These are phyloP conservation scores for Corythoichthys intestinalis DNA, from an alignment of 2,113 vertebrate species.

Conservation along the genomic window DNA sequence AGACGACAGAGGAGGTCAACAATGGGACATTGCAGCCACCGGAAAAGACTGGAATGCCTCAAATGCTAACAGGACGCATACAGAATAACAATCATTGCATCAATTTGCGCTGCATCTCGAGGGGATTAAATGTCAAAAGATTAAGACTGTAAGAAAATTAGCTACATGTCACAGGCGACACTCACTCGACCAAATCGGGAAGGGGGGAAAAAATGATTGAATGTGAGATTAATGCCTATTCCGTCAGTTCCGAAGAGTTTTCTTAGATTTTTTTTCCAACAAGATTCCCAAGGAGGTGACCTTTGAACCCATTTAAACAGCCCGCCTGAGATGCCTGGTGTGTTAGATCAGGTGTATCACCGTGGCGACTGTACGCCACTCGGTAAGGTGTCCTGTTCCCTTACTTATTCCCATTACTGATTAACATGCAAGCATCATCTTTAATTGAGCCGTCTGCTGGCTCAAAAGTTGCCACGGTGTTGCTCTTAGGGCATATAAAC, in stretches of 20 bases:
- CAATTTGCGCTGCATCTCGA: no score
- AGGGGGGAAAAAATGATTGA: no score
- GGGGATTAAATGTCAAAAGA: no score
- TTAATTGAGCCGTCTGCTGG: slow-evolving; percentile 16
- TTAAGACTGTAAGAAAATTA: no score
- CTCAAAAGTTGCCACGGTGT: neutral
- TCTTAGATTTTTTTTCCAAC: neutral
- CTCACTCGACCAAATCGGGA: no score
- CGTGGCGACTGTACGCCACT: slow-evolving; percentile 26
- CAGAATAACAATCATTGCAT: no score
- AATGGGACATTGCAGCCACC: neutral
- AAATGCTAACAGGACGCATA: neutral
- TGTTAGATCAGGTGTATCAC: slow-evolving; percentile 34
- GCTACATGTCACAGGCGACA: no score
- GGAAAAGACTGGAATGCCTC: neutral
- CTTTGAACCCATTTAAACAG: slow-evolving; percentile 31
- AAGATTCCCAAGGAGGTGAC: neutral
- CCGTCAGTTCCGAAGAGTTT: neutral
- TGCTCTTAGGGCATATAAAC: neutral
- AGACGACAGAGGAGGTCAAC: neutral
- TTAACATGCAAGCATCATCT: slow-evolving; percentile 37
- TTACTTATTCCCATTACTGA: slow-evolving; percentile 51
- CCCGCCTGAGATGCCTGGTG: neutral
- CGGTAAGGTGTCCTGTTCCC: slow-evolving; percentile 49
- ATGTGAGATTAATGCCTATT: neutral